Percentiles rank a stretch among this genome's conserved stretches.
phyloP scores from a whole-genome alignment of 2,797 vertebrate species.

The Ctenochaetus hawaiiensis region DNA sequence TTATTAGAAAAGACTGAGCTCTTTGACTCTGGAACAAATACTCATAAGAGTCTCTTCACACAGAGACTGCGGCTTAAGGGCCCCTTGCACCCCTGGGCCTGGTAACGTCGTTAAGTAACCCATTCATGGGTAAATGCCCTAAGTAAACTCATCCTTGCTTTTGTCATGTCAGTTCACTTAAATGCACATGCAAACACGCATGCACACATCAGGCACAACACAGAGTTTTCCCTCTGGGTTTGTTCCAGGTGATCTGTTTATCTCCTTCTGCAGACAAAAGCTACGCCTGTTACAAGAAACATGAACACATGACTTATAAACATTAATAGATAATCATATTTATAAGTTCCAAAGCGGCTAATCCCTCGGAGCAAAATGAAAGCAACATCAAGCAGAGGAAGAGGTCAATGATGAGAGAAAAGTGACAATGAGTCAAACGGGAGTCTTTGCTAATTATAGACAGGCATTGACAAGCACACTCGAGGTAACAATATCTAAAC shows the following conservation, averaged over 20 bases:
- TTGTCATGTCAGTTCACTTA: constrained; percentile 19
- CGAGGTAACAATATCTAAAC: constrained; percentile 41
- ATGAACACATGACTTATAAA: constrained; percentile 22
- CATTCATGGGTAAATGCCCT: constrained; percentile 28
- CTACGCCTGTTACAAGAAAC: not conserved
- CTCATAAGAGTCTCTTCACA: not conserved
- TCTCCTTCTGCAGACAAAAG: not conserved
- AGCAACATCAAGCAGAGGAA: constrained; percentile 50
- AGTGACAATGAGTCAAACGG: constrained; percentile 48
- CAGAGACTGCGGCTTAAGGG: not conserved
- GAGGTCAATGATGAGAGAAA: constrained; percentile 35
- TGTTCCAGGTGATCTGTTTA: constrained; percentile 1
- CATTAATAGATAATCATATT: constrained; percentile 1
- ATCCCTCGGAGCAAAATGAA: constrained; percentile 47
- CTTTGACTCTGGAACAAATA: constrained; percentile 15
- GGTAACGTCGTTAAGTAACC: constrained; percentile 19
- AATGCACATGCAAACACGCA: constrained; percentile 27
- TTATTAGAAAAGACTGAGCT: constrained; percentile 13
- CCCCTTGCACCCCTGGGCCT: constrained; percentile 2
- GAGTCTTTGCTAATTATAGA: constrained; percentile 50
- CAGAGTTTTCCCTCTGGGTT: not conserved
- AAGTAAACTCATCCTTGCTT: constrained; percentile 6
- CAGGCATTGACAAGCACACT: constrained; percentile 29
- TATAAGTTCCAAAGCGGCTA: constrained; percentile 1
- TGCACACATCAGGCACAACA: constrained; percentile 2